Conservation (phyloP, 2,797 vertebrate species). For the Pachyuromys duprasi region DNA sequence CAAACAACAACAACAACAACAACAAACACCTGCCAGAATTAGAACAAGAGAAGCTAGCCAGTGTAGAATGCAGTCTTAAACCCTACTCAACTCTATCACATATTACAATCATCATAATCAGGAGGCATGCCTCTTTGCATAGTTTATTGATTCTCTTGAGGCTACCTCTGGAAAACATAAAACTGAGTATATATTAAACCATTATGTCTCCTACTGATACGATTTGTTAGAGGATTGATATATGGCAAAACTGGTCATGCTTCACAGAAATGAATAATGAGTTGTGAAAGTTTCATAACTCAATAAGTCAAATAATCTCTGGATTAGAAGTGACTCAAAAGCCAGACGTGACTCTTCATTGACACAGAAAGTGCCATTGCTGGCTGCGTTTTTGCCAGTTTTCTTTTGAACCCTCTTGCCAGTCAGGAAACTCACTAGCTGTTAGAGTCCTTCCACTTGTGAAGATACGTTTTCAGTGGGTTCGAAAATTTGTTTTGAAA, state of each 20-base stretch:
- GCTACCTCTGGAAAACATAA: background rate
- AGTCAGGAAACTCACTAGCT: slow-evolving; percentile 3
- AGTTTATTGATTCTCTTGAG: slow-evolving; percentile 16
- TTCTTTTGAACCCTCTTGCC: background rate
- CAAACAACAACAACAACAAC: background rate
- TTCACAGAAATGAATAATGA: slow-evolving; percentile 19
- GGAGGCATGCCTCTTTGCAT: background rate
- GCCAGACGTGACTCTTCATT: slow-evolving; percentile 25
- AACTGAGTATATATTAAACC: background rate
- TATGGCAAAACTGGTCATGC: background rate
- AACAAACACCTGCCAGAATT: background rate
- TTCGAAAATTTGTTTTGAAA: slow-evolving; percentile 25
- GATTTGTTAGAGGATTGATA: background rate
- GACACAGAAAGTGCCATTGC: background rate
- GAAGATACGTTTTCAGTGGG: background rate
- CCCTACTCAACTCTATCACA: background rate
- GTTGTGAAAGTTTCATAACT: background rate
- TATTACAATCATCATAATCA: background rate
- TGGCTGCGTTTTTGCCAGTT: background rate
- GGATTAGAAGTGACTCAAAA: slow-evolving; percentile 28
- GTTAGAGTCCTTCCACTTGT: background rate
- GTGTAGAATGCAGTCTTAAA: background rate
- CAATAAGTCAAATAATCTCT: slow-evolving; percentile 18
- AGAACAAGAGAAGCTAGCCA: background rate
- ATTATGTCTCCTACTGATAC: background rate